A percentile compares a stretch with the other conserved stretches of the same genome.
Evolutionary conservation across 2,113 vertebrate genomes (phyloP).

Genomic region (Brachionichthys hirsutus): DNA sequence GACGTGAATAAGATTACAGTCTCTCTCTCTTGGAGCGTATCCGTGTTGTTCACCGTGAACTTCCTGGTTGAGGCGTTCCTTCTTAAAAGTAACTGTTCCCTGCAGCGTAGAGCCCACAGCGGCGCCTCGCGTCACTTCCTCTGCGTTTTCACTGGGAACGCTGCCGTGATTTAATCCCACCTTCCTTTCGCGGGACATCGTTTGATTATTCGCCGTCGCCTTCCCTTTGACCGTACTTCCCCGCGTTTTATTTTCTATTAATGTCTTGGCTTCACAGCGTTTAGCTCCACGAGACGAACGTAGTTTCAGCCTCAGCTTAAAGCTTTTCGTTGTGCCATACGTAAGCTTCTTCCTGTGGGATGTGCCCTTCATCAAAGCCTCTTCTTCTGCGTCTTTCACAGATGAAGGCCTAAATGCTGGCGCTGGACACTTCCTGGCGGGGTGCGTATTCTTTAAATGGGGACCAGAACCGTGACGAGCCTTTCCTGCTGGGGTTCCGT

Average conservation of each 20-base stretch:
- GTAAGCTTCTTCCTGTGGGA: constrained; percentile 71
- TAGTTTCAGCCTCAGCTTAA: constrained; percentile 82
- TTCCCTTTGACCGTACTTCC: constrained; percentile 7
- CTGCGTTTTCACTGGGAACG: constrained; percentile 67
- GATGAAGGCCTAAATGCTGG: constrained; percentile 16
- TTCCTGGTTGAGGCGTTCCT: constrained; percentile 1
- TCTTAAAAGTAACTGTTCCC: constrained; percentile 20
- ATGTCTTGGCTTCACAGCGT: constrained; percentile 76
- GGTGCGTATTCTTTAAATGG: constrained; percentile 19
- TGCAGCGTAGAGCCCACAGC: background rate
- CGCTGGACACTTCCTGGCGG: constrained; percentile 26
- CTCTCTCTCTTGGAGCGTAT: background rate
- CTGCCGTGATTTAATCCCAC: constrained; percentile 27
- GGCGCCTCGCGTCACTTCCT: constrained; percentile 65
- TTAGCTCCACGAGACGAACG: constrained; percentile 69
- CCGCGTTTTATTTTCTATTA: constrained; percentile 38
- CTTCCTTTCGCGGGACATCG: constrained; percentile 28
- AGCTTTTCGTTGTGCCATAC: constrained; percentile 86
- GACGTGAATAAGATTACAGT: constrained; percentile 34
- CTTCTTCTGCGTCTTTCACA: constrained; percentile 32
- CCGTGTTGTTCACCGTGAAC: constrained; percentile 1
- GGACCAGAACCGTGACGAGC: constrained; percentile 17
- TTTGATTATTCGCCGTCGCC: constrained; percentile 7
- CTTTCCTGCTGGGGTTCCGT: background rate
- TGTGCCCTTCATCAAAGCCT: constrained; percentile 35